These are phyloP conservation scores for Agonopterix arenella DNA, from an alignment of 2,888 invertebrate species.

Conservation along the genomic window DNA sequence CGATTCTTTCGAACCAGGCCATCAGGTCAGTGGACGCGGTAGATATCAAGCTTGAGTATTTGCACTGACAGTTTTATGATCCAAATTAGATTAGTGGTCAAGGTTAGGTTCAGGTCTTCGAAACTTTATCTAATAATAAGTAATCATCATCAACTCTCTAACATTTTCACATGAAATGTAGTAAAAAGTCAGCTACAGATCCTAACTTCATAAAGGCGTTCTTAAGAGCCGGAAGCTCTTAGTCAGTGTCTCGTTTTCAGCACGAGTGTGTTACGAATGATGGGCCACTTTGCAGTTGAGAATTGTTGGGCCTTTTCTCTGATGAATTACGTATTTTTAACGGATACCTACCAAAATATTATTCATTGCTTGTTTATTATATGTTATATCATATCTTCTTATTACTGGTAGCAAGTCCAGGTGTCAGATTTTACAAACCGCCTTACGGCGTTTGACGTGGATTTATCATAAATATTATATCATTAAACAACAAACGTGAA, in stretches of 20 bases:
- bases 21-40: slow-evolving; percentile 36
- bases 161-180: neutral
- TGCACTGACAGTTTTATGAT: slow-evolving; percentile 14
- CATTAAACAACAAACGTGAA: too few relatives aligned
- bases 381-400: too few relatives aligned
- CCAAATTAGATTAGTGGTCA: slow-evolving; percentile 13
- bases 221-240: slow-evolving; percentile 16
- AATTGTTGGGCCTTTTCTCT: neutral
- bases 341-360: too few relatives aligned
- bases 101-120: slow-evolving; percentile 24
- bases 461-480: too few relatives aligned
- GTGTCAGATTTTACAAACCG: too few relatives aligned
- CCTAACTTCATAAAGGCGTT: neutral
- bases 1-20: slow-evolving; percentile 47
- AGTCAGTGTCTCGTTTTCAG: slow-evolving; percentile 14
- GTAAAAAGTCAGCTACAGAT: neutral
- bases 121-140: slow-evolving; percentile 20
- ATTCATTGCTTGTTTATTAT: too few relatives aligned
- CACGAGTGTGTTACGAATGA: neutral
- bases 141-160: neutral
- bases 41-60: slow-evolving; percentile 15
- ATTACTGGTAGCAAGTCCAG: too few relatives aligned
- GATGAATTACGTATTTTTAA: neutral
- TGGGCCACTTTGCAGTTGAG: neutral
- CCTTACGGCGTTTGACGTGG: too few relatives aligned